Base-by-base conservation (phyloP, 2,888 invertebrate genomes). In the Trissolcus japonicus region DNA sequence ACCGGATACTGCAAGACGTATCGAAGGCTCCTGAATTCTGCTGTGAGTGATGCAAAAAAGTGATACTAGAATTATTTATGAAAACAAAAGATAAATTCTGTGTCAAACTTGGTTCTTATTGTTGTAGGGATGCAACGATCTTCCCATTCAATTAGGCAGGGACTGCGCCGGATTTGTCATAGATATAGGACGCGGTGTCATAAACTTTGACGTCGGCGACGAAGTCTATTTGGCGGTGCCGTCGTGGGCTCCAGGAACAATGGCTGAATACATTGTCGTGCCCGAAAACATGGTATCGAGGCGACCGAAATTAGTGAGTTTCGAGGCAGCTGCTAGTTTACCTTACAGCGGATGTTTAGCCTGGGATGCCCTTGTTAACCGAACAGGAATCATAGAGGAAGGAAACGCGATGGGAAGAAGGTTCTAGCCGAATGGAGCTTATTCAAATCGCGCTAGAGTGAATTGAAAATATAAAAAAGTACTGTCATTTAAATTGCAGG, bases 91-190 rank as follows among this genome's bases (percentile, higher is more conserved):
- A 25, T 25, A 25, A 4, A 25, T 25, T 6, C 35, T 35, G 7
- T 35, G 7, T 35, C 6, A 7, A 56, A 9, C 50, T 16, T 19
- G 13, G 46, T 53, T 65, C 35, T 54, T 19, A 17, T 25, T 60
- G 60, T 80, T 87, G 87, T 80, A 89, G 87, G 88, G 85, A 77
- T 84, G 87, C 56, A 87, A 88, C 50, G 90, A 90, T 76, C 85
- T 91, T 76, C 92, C 93, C 14, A 89, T 93, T 56, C 90, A 91
- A 53, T 85, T 93, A 41, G 93, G 93, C 0, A 90, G 93, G 78
- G 92, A 92, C 83, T 93, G 93, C 84, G 89, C 92, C 9, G 93
- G 93, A 35, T 85, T 92, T 46, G 90, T 93, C 9, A 89, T 91
- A 19, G 92, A 92, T 79, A 90, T 92, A 51, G 93, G 93, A n/a